These are phyloP conservation scores for Nycteola revayana DNA, from an alignment of 2,888 invertebrate genomes.

Conservation along the genomic window DNA sequence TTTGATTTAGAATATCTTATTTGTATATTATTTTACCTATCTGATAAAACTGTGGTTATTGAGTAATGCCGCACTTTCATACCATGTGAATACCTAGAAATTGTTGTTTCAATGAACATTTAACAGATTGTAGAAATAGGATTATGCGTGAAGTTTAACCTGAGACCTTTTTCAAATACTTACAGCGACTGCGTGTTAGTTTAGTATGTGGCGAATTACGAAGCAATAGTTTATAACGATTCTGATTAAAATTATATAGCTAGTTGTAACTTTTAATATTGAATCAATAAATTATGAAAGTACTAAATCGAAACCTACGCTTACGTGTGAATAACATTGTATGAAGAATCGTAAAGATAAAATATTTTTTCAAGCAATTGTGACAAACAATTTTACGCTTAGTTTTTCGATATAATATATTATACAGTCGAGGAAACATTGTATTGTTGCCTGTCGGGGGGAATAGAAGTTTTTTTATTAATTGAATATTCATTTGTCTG, in stretches of 20 bases:
- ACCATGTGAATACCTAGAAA: constrained; percentile 7
- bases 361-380: constrained; percentile 65
- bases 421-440: constrained; percentile 41
- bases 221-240: constrained; percentile 48
- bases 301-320: constrained; percentile 53
- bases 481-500: no score
- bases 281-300: constrained; percentile 33
- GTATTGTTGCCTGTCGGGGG: no score
- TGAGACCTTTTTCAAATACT: constrained; percentile 8
- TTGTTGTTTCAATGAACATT: constrained; percentile 32
- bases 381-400: constrained; percentile 49
- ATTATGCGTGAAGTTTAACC: constrained; percentile 13
- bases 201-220: constrained; percentile 32
- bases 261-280: constrained; percentile 38
- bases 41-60: no score
- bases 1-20: no score
- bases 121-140: constrained; percentile 27
- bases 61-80: constrained; percentile 9
- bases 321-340: constrained; percentile 59
- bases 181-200: constrained; percentile 22
- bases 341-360: constrained; percentile 42
- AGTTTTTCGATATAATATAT: constrained; percentile 50
- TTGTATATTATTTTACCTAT: no score
- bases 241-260: constrained; percentile 41
- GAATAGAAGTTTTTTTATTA: no score